A percentile compares a stretch with the other conserved stretches of the same genome.
These are phyloP conservation scores for Steinernema carpocapsae DNA, from an alignment of 2,888 invertebrate species.

Conservation along the genomic window DNA sequence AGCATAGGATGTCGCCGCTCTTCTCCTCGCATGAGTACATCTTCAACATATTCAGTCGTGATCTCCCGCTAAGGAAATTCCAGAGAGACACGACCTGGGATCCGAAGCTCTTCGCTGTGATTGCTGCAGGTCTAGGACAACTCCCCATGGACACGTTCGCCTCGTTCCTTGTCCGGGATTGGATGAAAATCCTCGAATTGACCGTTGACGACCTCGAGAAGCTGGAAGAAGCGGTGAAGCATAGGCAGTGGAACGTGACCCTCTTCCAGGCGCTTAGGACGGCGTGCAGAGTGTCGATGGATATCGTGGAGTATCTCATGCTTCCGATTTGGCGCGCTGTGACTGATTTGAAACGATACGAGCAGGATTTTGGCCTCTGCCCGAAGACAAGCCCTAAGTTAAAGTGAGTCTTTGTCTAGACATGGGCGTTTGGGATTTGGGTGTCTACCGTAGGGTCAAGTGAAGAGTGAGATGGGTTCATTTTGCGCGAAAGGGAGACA, in stretches of 20 bases:
- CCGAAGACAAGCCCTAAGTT: background rate
- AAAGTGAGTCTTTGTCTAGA: background rate
- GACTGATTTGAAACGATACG: background rate
- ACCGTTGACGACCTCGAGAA: background rate
- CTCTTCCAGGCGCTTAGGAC: too few species aligned
- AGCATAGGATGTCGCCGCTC: background rate
- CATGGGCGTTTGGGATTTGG: too few species aligned
- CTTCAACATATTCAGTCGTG: background rate
- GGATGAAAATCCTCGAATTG: slow-evolving; percentile 2
- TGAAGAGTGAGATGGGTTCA: too few species aligned
- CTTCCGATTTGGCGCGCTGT: background rate
- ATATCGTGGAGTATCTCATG: background rate
- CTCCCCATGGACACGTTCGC: background rate
- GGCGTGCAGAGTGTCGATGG: background rate
- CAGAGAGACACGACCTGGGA: slow-evolving; percentile 9
- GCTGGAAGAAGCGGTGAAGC: background rate
- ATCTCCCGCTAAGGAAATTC: background rate
- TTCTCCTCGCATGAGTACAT: slow-evolving; percentile 12
- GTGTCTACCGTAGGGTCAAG: too few species aligned
- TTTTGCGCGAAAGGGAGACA: too few species aligned
- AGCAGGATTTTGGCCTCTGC: slow-evolving; percentile 1
- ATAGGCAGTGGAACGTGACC: background rate
- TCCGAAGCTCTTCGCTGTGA: slow-evolving; percentile 1
- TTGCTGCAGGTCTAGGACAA: slow-evolving; percentile 1
- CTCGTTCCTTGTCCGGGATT: background rate